A percentile compares a stretch with the other conserved stretches of the same genome.
Evolutionary conservation across 2,113 vertebrate species (phyloP).

Genomic region (Hyperoodon ampullatus): DNA sequence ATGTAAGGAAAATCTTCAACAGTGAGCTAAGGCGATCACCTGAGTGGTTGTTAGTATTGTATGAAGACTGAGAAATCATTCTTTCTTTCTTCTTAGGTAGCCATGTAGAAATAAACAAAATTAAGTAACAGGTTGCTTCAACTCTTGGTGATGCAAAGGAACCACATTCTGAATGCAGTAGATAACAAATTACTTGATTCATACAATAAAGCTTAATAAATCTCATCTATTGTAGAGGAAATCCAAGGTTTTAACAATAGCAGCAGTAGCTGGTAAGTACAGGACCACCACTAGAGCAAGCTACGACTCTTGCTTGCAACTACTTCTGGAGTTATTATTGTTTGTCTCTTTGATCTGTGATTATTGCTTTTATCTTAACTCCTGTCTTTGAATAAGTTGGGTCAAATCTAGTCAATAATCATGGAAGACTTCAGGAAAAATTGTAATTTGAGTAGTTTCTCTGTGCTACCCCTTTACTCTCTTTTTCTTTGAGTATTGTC

Average conservation of each 20-base stretch:
- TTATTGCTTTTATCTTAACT: background rate
- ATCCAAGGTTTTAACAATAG: background rate
- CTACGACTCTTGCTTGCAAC: background rate
- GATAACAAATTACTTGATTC: conserved; percentile 10
- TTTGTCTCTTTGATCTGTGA: conserved; percentile 8
- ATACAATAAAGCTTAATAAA: background rate
- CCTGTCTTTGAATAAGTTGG: background rate
- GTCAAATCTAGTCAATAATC: background rate
- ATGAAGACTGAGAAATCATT: background rate
- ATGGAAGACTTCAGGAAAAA: background rate
- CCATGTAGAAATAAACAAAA: conserved; percentile 64
- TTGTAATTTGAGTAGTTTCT: background rate
- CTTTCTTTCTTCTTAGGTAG: conserved; percentile 48
- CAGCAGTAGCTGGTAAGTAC: background rate
- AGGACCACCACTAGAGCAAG: background rate
- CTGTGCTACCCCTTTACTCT: background rate
- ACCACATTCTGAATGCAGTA: conserved; percentile 26
- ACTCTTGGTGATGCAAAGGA: conserved; percentile 29
- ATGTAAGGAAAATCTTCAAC: background rate
- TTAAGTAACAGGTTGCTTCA: conserved; percentile 31
- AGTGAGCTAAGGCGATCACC: background rate
- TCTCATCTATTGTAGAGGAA: background rate
- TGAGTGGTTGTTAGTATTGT: background rate
- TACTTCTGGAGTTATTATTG: background rate
- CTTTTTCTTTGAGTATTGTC: background rate